phyloP scores from a whole-genome alignment of 1,140 invertebrate species.

The Gryllus bimaculatus region DNA sequence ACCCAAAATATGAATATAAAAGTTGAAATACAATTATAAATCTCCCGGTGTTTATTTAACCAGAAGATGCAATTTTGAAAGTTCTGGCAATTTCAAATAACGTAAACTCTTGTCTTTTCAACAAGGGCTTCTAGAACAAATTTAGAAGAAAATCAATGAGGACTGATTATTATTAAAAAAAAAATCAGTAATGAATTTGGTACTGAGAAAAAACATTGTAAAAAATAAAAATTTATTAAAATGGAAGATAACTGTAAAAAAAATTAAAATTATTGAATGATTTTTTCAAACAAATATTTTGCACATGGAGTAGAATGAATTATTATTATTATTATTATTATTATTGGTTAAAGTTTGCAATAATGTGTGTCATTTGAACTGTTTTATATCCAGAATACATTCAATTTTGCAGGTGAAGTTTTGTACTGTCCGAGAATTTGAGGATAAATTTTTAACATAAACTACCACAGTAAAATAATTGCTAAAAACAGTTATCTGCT shows the following conservation, averaged over 20 bases:
- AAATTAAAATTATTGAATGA: background rate
- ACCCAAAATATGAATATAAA: too few species aligned
- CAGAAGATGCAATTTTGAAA: background rate
- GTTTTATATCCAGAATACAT: background rate
- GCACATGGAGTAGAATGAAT: too few species aligned
- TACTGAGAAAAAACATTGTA: background rate
- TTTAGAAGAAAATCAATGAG: background rate
- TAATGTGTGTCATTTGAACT: background rate
- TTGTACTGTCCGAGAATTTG: background rate
- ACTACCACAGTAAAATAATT: background rate
- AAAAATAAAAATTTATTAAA: background rate
- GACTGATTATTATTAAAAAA: background rate
- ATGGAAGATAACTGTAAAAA: background rate
- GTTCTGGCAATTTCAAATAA: background rate
- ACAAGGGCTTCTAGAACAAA: background rate
- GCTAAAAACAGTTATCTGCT: background rate
- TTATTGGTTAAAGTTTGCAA: background rate
- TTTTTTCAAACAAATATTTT: background rate
- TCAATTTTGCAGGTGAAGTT: background rate
- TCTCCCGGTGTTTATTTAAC: too few species aligned
- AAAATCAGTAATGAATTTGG: background rate
- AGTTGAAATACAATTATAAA: too few species aligned
- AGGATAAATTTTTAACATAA: background rate
- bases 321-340: background rate
- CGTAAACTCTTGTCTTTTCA: background rate